Conservation (phyloP, 2,888 invertebrate species). For the Leptinotarsa peninsularis region DNA sequence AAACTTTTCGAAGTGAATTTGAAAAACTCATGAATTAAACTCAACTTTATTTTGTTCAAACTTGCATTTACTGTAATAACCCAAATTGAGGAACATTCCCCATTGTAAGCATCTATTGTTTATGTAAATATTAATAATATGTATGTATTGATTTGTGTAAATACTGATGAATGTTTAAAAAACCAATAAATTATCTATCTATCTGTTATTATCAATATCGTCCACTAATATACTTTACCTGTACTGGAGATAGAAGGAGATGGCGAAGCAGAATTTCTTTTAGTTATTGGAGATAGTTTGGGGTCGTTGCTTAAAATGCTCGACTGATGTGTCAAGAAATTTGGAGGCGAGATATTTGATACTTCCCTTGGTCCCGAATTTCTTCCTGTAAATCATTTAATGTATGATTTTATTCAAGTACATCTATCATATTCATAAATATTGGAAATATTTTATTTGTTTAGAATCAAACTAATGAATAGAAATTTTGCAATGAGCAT, state of each 20-base stretch:
- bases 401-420: background rate
- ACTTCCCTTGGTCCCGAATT: constrained; percentile 63
- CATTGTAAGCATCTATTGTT: too few species aligned
- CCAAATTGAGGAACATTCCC: too few species aligned
- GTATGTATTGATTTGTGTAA: too few species aligned
- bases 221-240: constrained; percentile 42
- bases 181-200: background rate
- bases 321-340: constrained; percentile 57
- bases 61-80: too few species aligned
- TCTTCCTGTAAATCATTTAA: constrained; percentile 55
- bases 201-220: background rate
- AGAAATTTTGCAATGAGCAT: too few species aligned
- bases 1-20: too few species aligned
- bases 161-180: too few species aligned
- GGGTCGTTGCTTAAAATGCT: constrained; percentile 56
- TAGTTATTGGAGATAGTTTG: constrained; percentile 60
- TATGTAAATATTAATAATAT: too few species aligned
- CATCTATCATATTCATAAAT: background rate
- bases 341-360: constrained; percentile 56
- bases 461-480: too few species aligned
- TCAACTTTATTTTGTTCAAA: too few species aligned
- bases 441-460: too few species aligned
- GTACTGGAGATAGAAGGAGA: constrained; percentile 60
- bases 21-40: too few species aligned
- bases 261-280: constrained; percentile 61